Evolutionary conservation across 1,140 invertebrate genomes (phyloP).

Genomic region (Trachymyrmex septentrionalis): DNA sequence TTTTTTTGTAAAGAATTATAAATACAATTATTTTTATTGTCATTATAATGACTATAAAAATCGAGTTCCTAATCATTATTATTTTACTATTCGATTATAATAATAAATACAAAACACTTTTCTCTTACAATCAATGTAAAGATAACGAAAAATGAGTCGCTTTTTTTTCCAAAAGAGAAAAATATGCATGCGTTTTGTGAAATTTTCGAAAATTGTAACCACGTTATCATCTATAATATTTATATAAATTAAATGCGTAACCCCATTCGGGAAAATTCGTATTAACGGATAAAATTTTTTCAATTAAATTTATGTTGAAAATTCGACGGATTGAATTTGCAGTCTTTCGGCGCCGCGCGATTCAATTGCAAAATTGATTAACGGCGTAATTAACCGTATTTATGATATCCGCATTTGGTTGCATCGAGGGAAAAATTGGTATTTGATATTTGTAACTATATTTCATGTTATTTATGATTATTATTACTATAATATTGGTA

Average conservation of each 20-base stretch:
- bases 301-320: not conserved
- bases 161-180: not conserved
- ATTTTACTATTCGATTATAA: too few relatives aligned
- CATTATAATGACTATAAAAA: too few relatives aligned
- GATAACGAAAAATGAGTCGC: not conserved
- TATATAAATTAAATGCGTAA: not conserved
- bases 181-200: not conserved
- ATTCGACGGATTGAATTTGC: not conserved
- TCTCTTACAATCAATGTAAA: too few relatives aligned
- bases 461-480: too few relatives aligned
- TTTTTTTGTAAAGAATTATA: too few relatives aligned
- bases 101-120: too few relatives aligned
- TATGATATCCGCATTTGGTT: constrained; percentile 8
- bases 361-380: constrained; percentile 24
- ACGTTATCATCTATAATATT: not conserved
- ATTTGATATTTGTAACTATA: too few relatives aligned
- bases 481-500: too few relatives aligned
- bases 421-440: too few relatives aligned
- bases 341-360: not conserved
- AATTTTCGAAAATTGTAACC: not conserved
- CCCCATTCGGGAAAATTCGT: constrained; percentile 3
- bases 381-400: constrained; percentile 22
- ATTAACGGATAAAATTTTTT: not conserved
- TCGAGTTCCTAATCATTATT: too few relatives aligned
- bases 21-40: too few relatives aligned